Base-by-base conservation (phyloP, 92 coral and sea anemone genomes). In the Zoanthus solanderi region DNA sequence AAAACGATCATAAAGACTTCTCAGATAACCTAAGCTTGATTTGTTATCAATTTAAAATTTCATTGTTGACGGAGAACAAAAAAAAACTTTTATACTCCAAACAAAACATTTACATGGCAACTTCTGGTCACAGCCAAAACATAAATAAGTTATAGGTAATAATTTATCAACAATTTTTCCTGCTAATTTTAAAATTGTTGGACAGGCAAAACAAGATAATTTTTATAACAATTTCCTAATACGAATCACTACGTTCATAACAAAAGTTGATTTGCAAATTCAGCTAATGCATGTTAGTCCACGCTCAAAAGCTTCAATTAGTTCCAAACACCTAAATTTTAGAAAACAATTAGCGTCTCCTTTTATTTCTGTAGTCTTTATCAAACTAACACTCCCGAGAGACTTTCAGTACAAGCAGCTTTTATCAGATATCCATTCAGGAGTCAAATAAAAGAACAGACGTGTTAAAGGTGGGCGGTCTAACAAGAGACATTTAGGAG, bases 391-490 rank as follows among this genome's bases (percentile, higher is more conserved):
- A 81, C 60, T 66, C 85, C 85, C 61, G 11, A 71, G 75, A 81
- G 85, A 67, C 45, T 79, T 17, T 79, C 17, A 31, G 2, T 32
- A 31, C 44, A 18, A 79, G 60, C 76, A 81, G 74, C 85, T 48
- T 81, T 81, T 81, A 46, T 79, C 67, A 58, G 54, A 42, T 42
- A 17, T 6, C 53, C 71, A 16, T 8, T 34, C 53, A 46, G 10
- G 9, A 23, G 9, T 17, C 46, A 47, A 81, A 66, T 45, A 81
- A 81, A 66, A 46, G 85, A 66, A 81, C 16, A 29, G 31, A 50
- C 75, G 61, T 66, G 85, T 61, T 30, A 73, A 68, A 66, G 85
- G 85, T 63, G 75, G 76, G 57, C 75, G 75, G 57, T 58, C 71
- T 66, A 42, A 16, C 45, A 67, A 80, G 31, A 18, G 44, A 9